A percentile compares a stretch with the other conserved stretches of the same genome.
phyloP scores from a whole-genome alignment of 2,113 vertebrate species.

The Setophaga coronata region DNA sequence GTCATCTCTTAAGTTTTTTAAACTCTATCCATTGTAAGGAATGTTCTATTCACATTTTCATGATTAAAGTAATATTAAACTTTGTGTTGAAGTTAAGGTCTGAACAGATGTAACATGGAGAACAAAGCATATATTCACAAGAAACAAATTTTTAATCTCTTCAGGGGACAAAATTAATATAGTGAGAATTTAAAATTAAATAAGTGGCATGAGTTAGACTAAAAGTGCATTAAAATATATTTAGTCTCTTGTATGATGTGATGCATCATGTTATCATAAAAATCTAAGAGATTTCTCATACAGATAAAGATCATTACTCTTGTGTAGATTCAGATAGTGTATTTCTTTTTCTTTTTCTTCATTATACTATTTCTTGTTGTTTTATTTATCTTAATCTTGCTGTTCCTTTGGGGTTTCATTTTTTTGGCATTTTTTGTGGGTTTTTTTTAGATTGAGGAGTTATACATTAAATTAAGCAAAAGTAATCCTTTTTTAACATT shows the following conservation, averaged over 20 bases:
- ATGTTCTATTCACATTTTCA: background rate
- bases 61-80: background rate
- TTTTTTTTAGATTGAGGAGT: background rate
- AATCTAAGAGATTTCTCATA: background rate
- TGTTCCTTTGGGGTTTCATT: background rate
- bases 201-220: background rate
- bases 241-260: background rate
- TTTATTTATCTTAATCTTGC: background rate
- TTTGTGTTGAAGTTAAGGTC: background rate
- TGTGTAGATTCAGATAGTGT: background rate
- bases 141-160: background rate
- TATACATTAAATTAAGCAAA: background rate
- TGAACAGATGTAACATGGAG: background rate
- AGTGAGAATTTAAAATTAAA: background rate
- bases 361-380: background rate
- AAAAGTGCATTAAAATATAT: background rate
- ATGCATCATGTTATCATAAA: background rate
- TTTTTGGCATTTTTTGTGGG: background rate
- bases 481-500: background rate
- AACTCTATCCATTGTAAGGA: background rate
- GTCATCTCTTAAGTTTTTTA: background rate
- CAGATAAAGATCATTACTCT: background rate
- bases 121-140: background rate
- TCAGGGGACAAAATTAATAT: background rate
- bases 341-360: background rate